Base-by-base conservation (phyloP, 2,797 vertebrate species). In the Mus minutoides region DNA sequence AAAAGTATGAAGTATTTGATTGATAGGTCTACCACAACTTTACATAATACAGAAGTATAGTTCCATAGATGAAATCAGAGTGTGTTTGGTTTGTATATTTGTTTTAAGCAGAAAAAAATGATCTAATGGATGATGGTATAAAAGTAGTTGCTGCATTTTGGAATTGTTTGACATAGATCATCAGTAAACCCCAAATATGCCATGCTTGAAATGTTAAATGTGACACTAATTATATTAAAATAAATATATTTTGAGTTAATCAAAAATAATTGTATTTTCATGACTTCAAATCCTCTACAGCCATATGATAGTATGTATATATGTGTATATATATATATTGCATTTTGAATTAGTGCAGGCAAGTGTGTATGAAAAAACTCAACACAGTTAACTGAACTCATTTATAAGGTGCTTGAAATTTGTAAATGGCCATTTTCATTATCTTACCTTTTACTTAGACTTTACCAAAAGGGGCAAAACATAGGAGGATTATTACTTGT, bases 221-320 rank as follows among this genome's bases (percentile, higher is more conserved):
- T 24, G 2, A 78, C 9, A 88, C 46, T 87, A 62, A 10, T 17
- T 79, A n/a, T 60, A 92, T 40, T 91, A 11, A 91, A 79, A 34
- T 46, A 21, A 29, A 80, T 3, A 21, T n/a, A n/a, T n/a, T n/a
- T 73, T 8, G 14, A 84, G 49, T 56, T 22, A 46, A 52, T 87
- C 91, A 7, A 94, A 85, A 88, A 54, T 37, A 26, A 75, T 79
- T 82, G 60, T 6, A 34, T 75, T 92, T 93, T 92, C 6, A 76
- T 79, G 43, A 3, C 34, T 95, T 93, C 6, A 52, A 1, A 0
- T 88, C 77, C 77, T 94, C 49, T 73, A 22, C 12, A 91, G 8
- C 0, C 37, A 90, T 58, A 69, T 11, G 52, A 37, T 43, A 75
- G 21, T 43, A 12, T 43, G 0, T 5, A 22, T 40, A 12, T 40